Evolutionary conservation across 2,113 vertebrate genomes (phyloP), one percentile per base, ranked within the genome.

Genomic region (Jacana jacana): DNA sequence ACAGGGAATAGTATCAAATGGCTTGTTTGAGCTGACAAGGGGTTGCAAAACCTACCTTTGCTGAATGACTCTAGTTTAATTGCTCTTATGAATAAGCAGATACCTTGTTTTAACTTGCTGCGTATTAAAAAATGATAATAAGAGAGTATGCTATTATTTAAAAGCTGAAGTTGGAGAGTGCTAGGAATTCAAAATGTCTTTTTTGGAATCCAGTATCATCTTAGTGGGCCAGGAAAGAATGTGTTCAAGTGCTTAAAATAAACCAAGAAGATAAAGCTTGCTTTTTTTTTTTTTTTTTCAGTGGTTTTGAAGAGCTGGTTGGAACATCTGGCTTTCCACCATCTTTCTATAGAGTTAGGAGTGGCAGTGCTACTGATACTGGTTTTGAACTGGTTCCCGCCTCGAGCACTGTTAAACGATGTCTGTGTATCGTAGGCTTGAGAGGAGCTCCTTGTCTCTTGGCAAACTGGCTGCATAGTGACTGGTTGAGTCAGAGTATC

Each of bases 401-500:
- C 31, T 13, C 63, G 79, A 86, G 19, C 55, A 33, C 15, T 57
- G 40, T 49, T 63, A 58, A 83, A 68, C 63, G 93, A 35, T 30
- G 28, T 46, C 88, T 94, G 85, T 95, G n/a, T n/a, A n/a, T n/a
- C n/a, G n/a, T n/a, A n/a, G n/a, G 30, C 40, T 14, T 69, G 46
- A 89, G 84, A 88, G 77, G 31, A 81, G 87, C 83, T 82, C 71
- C 86, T 94, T 88, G 65, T 76, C 76, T 75, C 86, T 85, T 90
- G 93, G 93, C 95, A 91, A 87, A 14, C 83, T 35, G 70, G 17
- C 52, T 86, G 80, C 91, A 89, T 89, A 94, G 95, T 82, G 89
- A 68, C 78, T 75, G 71, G 94, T 96, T 97, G 97, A 97, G 90
- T 98, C 97, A 96, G 65, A 90, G 83, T 83, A 88, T 93, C 95